Evolutionary conservation across 2,888 invertebrate genomes (phyloP), one percentile per base, ranked within the genome.

Genomic region (Dicyrtomina minuta): DNA sequence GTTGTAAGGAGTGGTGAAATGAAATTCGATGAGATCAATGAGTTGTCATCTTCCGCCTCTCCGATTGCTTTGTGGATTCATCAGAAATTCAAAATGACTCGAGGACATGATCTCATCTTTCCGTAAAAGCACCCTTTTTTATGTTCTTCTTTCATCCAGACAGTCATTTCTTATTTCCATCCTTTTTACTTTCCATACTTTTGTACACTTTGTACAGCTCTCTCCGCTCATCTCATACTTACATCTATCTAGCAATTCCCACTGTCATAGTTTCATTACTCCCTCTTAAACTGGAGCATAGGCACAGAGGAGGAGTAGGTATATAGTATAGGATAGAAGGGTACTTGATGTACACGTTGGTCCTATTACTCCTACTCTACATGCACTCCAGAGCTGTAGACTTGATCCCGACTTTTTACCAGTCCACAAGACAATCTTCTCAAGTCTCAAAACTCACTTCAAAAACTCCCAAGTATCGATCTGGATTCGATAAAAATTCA

Each of bases 1-100:
- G 43, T 22, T 20, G 43, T 60, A 43, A 60, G 24, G 41, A 43
- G 44, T 67, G 71, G 59, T 60, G 69, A 70, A 70, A 76, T 72
- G 70, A 73, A 74, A 76, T 74, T 76, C 72, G 73, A 74, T 74
- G 74, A 76, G 76, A 75, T 75, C 74, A 74, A 76, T 73, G 76
- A 72, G 71, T 72, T 74, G 70, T 74, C 72, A 72, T 71, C 10
- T n/a, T 22, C 49, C 66, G 67, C 59, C 43, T 67, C 55, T 33
- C 66, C 51, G 20, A 55, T 27, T 20, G 51, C 41, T 49, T 26
- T 49, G 51, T 64, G 70, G 66, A 74, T 72, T 75, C 71, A 72
- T 76, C 71, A 73, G 75, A 71, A 76, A 75, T 76, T 74, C 72
- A 76, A 76, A 75, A 74, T 74, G 73, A 73, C 70, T 70, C 62